Evolutionary conservation across 2,113 vertebrate genomes (phyloP).

Genomic region (Mungos mungo): DNA sequence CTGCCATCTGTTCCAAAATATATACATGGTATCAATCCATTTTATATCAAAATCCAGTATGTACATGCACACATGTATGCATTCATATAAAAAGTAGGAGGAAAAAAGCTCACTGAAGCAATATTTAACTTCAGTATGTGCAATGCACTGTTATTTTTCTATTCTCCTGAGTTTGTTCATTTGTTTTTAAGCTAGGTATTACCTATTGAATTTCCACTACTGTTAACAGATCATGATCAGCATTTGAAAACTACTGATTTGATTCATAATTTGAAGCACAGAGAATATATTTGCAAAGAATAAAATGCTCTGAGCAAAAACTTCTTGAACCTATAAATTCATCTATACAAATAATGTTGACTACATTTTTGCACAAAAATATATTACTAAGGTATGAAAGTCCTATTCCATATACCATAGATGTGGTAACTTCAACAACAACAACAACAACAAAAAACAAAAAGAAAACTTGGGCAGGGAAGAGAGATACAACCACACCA

Average conservation of each 20-base stretch:
- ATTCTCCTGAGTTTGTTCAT: background rate
- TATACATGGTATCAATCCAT: background rate
- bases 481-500: background rate
- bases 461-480: background rate
- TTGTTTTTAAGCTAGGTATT: background rate
- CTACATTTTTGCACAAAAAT: background rate
- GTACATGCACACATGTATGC: background rate
- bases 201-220: background rate
- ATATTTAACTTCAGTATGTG: background rate
- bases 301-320: background rate
- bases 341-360: background rate
- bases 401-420: background rate
- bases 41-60: conserved; percentile 12
- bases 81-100: background rate
- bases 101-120: background rate
- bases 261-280: background rate
- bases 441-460: background rate
- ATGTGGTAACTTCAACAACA: background rate
- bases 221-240: background rate
- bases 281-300: conserved; percentile 13
- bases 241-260: conserved; percentile 7
- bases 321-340: background rate
- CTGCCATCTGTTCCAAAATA: background rate
- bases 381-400: background rate
- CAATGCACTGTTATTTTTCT: background rate